Evolutionary conservation across 1,140 invertebrate genomes (phyloP).

Genomic region (Drosophila ficusphila): DNA sequence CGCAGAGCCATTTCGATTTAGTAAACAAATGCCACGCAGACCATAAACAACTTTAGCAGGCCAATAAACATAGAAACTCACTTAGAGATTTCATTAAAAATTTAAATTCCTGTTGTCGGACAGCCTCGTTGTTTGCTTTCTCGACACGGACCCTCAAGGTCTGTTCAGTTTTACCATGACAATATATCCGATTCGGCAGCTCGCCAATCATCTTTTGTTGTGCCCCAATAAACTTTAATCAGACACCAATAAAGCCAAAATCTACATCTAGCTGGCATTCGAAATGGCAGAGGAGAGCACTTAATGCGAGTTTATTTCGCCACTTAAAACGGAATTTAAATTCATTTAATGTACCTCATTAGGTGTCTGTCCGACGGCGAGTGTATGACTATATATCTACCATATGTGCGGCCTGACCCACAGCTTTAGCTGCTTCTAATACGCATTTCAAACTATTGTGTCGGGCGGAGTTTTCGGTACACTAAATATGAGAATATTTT

Average conservation of each 20-base stretch:
- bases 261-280: slow-evolving; percentile 38
- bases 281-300: slow-evolving; percentile 66
- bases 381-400: not conserved
- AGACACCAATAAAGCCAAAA: slow-evolving; percentile 51
- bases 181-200: slow-evolving; percentile 33
- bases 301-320: slow-evolving; percentile 68
- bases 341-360: slow-evolving; percentile 59
- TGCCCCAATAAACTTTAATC: slow-evolving; percentile 57
- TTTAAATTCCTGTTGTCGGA: slow-evolving; percentile 31
- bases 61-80: slow-evolving; percentile 38
- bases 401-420: not conserved
- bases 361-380: slow-evolving; percentile 7
- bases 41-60: slow-evolving; percentile 44
- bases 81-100: slow-evolving; percentile 44
- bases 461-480: slow-evolving; percentile 53
- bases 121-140: slow-evolving; percentile 24
- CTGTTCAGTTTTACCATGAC: slow-evolving; percentile 30
- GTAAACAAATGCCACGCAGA: slow-evolving; percentile 29
- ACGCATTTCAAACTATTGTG: slow-evolving; percentile 8
- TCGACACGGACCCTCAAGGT: slow-evolving; percentile 25
- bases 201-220: slow-evolving; percentile 53
- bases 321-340: slow-evolving; percentile 69
- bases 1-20: slow-evolving; percentile 37
- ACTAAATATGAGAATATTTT: slow-evolving; percentile 43
- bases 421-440: slow-evolving; percentile 22